Base-by-base conservation (phyloP, 2,797 vertebrate species). In the Clarias platycephalus region DNA sequence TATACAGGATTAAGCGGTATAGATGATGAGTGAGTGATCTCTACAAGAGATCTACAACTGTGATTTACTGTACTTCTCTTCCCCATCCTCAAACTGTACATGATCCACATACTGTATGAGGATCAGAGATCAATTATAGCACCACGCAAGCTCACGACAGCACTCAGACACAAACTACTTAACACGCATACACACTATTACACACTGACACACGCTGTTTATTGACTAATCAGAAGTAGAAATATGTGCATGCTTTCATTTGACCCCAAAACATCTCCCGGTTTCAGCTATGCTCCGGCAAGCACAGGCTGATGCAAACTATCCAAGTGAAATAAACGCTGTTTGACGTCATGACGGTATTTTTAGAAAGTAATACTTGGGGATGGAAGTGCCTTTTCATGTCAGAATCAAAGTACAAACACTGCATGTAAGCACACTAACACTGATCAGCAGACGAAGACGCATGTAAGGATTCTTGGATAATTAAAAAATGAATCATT, bases 351-450 rank as follows among this genome's bases (percentile, higher is more conserved):
- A 96, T 91, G 88, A 88, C 85, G 91, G 95, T 97, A 97, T 97
- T 97, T 97, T 96, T 97, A 97, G 95, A 93, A 90, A 86, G 91
- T 95, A 91, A 89, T 96, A 95, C 95, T 95, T 95, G 92, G 93
- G 91, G 94, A 93, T 93, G 92, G 94, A 96, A 95, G 92, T 94
- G 93, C 91, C 94, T 96, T 97, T 96, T 95, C 94, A 95, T 95
- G 94, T 94, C 91, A 90, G 89, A 93, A 95, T 96, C 94, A 95
- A 96, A 96, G 95, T 89, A 93, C 89, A 89, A 91, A 93, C 89
- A 90, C 90, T 88, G 84, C 91, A 91, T 91, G 90, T 89, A 90
- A 86, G 88, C 93, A 91, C 90, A 87, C 87, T 83, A 86, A 78
- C 74, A 78, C 71, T 28, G 77, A 77, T 80, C 80, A 76, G 58